A percentile compares a stretch with the other conserved stretches of the same genome.
Conservation (phyloP, 2,888 invertebrate species). For the Cerastoderma edule region DNA sequence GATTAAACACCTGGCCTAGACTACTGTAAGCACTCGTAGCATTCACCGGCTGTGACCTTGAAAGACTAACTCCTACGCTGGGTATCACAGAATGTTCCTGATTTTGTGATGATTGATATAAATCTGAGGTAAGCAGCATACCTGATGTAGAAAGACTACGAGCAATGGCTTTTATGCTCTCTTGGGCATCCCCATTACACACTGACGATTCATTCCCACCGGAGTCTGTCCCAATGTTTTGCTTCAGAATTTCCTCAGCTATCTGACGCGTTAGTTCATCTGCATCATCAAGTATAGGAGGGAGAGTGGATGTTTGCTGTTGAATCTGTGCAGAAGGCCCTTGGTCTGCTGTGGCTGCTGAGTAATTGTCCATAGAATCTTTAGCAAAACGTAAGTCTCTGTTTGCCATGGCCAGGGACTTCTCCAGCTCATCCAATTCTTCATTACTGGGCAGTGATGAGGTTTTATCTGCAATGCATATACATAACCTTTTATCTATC, state of each 20-base stretch:
- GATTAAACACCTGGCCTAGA: conserved; percentile 28
- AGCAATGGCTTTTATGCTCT: conserved; percentile 65
- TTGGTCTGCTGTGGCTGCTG: conserved; percentile 22
- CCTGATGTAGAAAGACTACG: conserved; percentile 64
- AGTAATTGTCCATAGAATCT: conserved; percentile 72
- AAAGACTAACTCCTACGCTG: conserved; percentile 22
- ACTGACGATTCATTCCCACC: conserved; percentile 34
- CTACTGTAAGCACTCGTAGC: conserved; percentile 2
- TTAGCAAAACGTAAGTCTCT: conserved; percentile 79
- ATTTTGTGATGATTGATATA: conserved; percentile 32
- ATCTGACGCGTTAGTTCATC: conserved; percentile 75
- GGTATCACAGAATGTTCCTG: not conserved
- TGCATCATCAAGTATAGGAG: conserved; percentile 61
- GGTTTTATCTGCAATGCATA: conserved; percentile 39
- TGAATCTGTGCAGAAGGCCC: not conserved
- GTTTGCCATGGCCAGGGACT: conserved; percentile 91
- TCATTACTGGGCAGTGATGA: conserved; percentile 87
- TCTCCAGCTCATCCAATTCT: conserved; percentile 94
- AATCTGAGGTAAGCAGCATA: conserved; percentile 51
- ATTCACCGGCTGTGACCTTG: conserved; percentile 30
- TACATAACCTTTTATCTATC: too few species aligned
- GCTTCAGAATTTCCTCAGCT: conserved; percentile 63
- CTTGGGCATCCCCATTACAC: conserved; percentile 60
- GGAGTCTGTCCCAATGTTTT: conserved; percentile 41
- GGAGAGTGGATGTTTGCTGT: conserved; percentile 20